phyloP scores from a whole-genome alignment of 2,113 vertebrate genomes.

The Smithornis capensis region DNA sequence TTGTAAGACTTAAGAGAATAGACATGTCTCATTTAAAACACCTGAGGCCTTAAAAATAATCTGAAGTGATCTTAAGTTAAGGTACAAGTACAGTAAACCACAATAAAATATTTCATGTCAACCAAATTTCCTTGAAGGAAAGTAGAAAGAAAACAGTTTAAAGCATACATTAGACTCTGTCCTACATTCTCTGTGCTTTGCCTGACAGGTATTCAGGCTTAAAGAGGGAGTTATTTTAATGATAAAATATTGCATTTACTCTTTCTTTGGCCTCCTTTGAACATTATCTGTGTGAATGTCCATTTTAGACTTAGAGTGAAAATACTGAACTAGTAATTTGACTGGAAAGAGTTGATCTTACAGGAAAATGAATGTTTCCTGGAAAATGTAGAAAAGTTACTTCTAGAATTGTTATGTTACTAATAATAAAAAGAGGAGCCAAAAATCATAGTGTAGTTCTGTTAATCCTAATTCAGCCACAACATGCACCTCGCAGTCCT shows the following conservation, averaged over 20 bases:
- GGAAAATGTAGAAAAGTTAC: background rate
- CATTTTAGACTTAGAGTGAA: background rate
- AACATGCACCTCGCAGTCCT: background rate
- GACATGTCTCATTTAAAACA: background rate
- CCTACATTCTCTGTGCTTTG: background rate
- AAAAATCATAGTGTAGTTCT: background rate
- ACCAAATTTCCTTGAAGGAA: constrained; percentile 1
- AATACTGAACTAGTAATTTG: background rate
- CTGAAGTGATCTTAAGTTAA: background rate
- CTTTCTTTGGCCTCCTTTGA: background rate
- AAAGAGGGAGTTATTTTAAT: background rate
- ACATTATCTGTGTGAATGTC: background rate
- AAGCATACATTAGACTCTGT: background rate
- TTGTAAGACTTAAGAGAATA: background rate
- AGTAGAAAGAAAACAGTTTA: background rate
- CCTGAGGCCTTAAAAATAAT: background rate
- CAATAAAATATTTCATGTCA: background rate
- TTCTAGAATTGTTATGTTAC: background rate
- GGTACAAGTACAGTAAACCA: background rate
- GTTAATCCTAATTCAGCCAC: background rate
- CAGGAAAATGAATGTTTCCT: background rate
- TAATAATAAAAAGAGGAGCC: background rate
- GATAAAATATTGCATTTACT: background rate
- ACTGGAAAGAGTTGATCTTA: background rate
- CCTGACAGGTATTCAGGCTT: background rate